Evolutionary conservation across 2,888 invertebrate genomes (phyloP).

Genomic region (Gari tellinella): DNA sequence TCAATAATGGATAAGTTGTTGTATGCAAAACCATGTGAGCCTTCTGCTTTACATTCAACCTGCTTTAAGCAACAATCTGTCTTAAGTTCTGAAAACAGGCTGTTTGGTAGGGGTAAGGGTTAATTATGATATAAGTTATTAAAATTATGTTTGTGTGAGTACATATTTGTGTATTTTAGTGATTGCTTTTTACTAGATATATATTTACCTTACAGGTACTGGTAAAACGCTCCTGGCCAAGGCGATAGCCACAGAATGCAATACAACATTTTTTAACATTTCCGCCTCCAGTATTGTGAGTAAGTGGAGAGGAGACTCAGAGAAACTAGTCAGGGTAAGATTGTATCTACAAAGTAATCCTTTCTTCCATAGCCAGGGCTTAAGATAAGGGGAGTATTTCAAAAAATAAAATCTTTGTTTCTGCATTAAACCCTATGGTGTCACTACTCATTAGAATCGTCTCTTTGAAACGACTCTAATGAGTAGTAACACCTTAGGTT

Average conservation of each 20-base stretch:
- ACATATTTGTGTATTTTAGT: conserved; percentile 6
- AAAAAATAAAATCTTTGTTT: too few relatives aligned
- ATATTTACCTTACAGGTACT: conserved; percentile 84
- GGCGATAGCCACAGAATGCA: conserved; percentile 93
- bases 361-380: too few relatives aligned
- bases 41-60: too few relatives aligned
- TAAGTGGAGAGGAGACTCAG: conserved; percentile 98
- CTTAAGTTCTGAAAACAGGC: not conserved
- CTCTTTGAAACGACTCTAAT: too few relatives aligned
- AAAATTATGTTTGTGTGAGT: not conserved
- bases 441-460: too few relatives aligned
- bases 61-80: too few relatives aligned
- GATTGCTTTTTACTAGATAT: not conserved
- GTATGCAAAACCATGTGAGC: too few relatives aligned
- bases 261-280: conserved; percentile 94
- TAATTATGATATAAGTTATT: not conserved
- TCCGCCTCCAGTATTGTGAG: conserved; percentile 95
- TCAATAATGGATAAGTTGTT: too few relatives aligned
- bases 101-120: not conserved
- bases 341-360: too few relatives aligned
- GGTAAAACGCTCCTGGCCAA: conserved; percentile 95
- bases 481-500: too few relatives aligned
- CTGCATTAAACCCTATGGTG: too few relatives aligned
- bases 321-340: conserved; percentile 93
- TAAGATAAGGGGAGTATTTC: too few relatives aligned